Conservation (phyloP, 2,797 vertebrate genomes). For the Telmatherina bonti region DNA sequence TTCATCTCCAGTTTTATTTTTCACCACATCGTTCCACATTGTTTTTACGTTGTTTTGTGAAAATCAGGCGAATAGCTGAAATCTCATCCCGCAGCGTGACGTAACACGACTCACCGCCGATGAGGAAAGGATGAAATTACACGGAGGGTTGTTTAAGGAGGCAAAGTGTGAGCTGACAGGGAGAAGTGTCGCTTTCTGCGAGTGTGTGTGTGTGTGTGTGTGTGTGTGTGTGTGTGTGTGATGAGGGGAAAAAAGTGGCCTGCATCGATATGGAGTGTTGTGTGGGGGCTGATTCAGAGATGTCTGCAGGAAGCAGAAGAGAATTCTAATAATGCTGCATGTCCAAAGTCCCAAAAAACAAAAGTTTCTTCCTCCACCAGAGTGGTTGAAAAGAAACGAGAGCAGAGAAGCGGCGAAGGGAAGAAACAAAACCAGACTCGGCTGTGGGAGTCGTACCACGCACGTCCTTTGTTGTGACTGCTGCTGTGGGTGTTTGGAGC, state of each 20-base stretch:
- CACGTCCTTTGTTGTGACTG: conserved; percentile 36
- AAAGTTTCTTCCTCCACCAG: conserved; percentile 43
- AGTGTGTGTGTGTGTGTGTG: too few relatives aligned
- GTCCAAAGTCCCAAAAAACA: conserved; percentile 55
- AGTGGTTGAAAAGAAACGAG: conserved; percentile 45
- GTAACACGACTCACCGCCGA: conserved; percentile 1
- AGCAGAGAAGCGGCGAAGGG: conserved; percentile 37
- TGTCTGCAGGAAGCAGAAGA: conserved; percentile 62
- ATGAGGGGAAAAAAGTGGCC: conserved; percentile 26
- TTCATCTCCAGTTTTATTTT: conserved; percentile 38
- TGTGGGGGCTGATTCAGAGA: conserved; percentile 68
- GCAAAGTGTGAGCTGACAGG: conserved; percentile 37
- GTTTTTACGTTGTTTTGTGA: conserved; percentile 27
- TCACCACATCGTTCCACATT: conserved; percentile 14
- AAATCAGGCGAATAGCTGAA: conserved; percentile 8
- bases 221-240: conserved; percentile 22
- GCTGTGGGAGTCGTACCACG: conserved; percentile 44
- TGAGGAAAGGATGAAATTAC: conserved; percentile 52
- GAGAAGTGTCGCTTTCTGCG: conserved; percentile 39
- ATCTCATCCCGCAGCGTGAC: not conserved
- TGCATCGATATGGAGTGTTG: conserved; percentile 35
- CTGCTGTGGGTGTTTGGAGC: conserved; percentile 58
- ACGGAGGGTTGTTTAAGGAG: conserved; percentile 20
- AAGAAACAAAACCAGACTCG: not conserved
- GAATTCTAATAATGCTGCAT: conserved; percentile 73